These are phyloP conservation scores for Anagrus nilaparvatae DNA, from an alignment of 1,140 invertebrate genomes.

Conservation along the genomic window DNA sequence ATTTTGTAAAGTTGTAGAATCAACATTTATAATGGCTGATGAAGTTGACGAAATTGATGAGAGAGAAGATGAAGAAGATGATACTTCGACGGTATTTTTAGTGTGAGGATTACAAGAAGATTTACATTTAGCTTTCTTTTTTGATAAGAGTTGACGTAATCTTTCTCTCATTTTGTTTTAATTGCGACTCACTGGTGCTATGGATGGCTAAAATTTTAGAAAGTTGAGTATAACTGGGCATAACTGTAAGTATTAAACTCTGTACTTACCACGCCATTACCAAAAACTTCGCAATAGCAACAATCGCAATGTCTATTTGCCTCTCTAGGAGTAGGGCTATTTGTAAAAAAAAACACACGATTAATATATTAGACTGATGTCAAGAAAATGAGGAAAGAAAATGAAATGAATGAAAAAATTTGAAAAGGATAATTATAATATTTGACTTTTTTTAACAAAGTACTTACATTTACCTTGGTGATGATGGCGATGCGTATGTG, in stretches of 20 bases:
- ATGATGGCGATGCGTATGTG: slow-evolving; percentile 14
- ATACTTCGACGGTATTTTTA: slow-evolving; percentile 27
- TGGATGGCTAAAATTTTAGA: slow-evolving; percentile 44
- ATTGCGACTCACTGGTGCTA: slow-evolving; percentile 55
- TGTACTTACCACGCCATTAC: slow-evolving; percentile 52
- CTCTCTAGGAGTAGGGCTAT: slow-evolving; percentile 42
- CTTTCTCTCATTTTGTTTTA: slow-evolving; percentile 60
- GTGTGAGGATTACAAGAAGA: slow-evolving; percentile 28
- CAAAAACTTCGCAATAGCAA: slow-evolving; percentile 65
- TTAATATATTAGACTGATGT: too few relatives aligned
- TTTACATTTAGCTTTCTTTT: slow-evolving; percentile 51
- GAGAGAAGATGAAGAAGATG: slow-evolving; percentile 21
- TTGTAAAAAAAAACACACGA: too few relatives aligned
- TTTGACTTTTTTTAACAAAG: too few relatives aligned
- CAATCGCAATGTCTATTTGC: slow-evolving; percentile 55
- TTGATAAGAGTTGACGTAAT: slow-evolving; percentile 48
- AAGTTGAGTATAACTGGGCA: too few relatives aligned
- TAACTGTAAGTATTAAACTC: too few relatives aligned
- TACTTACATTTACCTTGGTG: slow-evolving; percentile 27
- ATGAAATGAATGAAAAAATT: too few relatives aligned
- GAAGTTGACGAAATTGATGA: slow-evolving; percentile 22
- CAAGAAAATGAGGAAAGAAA: slow-evolving; percentile 7
- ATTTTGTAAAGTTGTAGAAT: slow-evolving; percentile 10
- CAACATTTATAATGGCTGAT: slow-evolving; percentile 14
- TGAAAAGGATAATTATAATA: too few relatives aligned